Evolutionary conservation across 1,140 invertebrate genomes (phyloP), one percentile per base, ranked within the genome.

Genomic region (Cydia amplana): DNA sequence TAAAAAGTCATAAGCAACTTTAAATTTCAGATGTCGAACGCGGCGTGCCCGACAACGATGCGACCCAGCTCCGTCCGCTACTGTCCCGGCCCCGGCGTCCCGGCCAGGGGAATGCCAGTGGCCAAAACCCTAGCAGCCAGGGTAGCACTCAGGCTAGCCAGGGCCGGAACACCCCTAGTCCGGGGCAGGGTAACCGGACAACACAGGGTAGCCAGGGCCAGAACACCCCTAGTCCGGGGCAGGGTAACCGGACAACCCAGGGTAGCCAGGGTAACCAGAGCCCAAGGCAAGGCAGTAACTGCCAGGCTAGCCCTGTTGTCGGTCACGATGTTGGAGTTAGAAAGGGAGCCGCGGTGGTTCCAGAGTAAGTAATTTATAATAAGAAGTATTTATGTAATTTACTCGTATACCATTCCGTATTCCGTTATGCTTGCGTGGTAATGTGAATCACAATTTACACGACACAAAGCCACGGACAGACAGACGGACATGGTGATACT

Each of bases 21-120:
- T 36, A 10, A 23, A 36, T 70, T 70, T 18, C 65, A 70, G 65
- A 70, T 6, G 65, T 70, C 32, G 65, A 70, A 36, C 65, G 65
- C n/a, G 65, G 65, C n/a, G 36, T 18, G 0, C 65, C 65, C n/a
- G 65, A 70, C 28, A 36, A 70, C 36, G 65, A 70, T 70, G 65
- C 28, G n/a, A 18, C 65, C 0, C 65, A 70, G 32, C 65, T 36
- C 1, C 65, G 65, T 18, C 65, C 65, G 0, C 32, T 70, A 2
- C 32, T 70, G 32, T 16, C 65, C 16, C 20, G 10, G 6, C 55
- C 65, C 16, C 20, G 10, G 6, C 55, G 18, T 7, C 16, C 51
- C 7, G 9, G 18, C 55, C 55, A 20, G 55, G 55, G 18, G 16
- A 60, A 60, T n/a, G 46, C 36, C 16, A 51, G 6, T 18, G n/a